Evolutionary conservation across 1,140 invertebrate species (phyloP).

Genomic region (Drosophila neocordata): DNA sequence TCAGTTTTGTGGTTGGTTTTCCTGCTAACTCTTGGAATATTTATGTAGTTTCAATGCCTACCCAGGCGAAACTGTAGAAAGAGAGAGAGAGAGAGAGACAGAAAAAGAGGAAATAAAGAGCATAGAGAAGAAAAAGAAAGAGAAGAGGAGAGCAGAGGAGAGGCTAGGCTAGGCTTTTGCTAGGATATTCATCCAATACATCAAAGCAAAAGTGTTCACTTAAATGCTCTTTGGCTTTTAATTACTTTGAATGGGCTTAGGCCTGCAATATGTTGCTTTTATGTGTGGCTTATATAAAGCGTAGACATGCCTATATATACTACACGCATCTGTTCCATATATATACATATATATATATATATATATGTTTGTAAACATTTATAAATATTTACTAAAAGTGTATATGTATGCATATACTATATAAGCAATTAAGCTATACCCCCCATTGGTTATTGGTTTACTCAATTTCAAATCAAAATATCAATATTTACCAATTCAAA

Average conservation of each 20-base stretch:
- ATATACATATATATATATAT: neutral
- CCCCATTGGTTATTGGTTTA: conserved; percentile 29
- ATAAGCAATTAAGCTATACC: conserved; percentile 32
- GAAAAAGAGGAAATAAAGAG: too few relatives aligned
- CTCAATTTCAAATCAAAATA: conserved; percentile 65
- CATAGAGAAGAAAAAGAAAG: neutral
- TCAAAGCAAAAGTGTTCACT: conserved; percentile 65
- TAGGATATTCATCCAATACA: conserved; percentile 12
- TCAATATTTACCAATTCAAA: conserved; percentile 62
- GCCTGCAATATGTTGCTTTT: conserved; percentile 23
- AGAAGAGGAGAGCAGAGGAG: neutral
- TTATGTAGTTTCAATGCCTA: conserved; percentile 5
- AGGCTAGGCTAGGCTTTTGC: neutral
- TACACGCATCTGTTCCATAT: neutral
- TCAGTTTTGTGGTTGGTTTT: conserved; percentile 25
- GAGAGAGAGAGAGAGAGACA: neutral
- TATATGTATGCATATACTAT: neutral
- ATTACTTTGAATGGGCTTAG: conserved; percentile 36
- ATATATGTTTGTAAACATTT: neutral
- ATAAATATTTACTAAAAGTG: neutral
- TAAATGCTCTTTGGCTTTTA: conserved; percentile 60
- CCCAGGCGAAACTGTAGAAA: conserved; percentile 9
- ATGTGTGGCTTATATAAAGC: conserved; percentile 3
- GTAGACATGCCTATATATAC: conserved; percentile 14
- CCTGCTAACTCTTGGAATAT: conserved; percentile 42